Conservation (phyloP, 1,140 invertebrate genomes). For the Ceratina calcarata region DNA sequence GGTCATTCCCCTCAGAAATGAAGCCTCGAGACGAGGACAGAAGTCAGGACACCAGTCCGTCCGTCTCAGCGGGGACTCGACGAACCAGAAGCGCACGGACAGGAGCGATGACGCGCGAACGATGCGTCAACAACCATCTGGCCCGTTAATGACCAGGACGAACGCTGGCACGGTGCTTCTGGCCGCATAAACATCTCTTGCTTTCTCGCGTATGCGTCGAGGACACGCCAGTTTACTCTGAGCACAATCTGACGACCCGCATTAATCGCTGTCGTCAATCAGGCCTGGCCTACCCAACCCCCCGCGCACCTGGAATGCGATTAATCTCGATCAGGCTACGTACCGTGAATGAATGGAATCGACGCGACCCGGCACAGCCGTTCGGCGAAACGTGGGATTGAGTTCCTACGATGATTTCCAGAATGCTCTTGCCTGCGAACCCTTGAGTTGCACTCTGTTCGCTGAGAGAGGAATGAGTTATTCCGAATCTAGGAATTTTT, state of each 20-base stretch:
- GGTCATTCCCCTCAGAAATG: conserved; percentile 44
- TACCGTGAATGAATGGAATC: conserved; percentile 54
- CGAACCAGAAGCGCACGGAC: conserved; percentile 3
- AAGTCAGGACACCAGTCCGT: conserved; percentile 15
- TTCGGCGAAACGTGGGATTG: conserved; percentile 42
- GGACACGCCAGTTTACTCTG: conserved; percentile 49
- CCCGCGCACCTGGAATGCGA: conserved; percentile 47
- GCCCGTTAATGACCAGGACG: conserved; percentile 37
- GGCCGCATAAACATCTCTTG: conserved; percentile 32
- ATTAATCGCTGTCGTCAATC: conserved; percentile 66
- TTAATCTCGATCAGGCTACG: conserved; percentile 62
- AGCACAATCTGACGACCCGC: conserved; percentile 58
- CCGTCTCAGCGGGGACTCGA: conserved; percentile 27
- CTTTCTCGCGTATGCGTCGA: conserved; percentile 17
- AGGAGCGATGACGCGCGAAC: conserved; percentile 23
- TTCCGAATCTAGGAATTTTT: not conserved
- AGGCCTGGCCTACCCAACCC: conserved; percentile 35
- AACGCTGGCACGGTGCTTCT: conserved; percentile 4
- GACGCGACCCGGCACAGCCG: conserved; percentile 2
- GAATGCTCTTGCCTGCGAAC: conserved; percentile 19
- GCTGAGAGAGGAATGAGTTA: no score
- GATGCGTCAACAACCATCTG: conserved; percentile 48
- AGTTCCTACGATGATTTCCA: conserved; percentile 21
- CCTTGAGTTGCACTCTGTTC: no score
- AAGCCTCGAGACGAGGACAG: not conserved